Conservation (phyloP, 2,113 vertebrate species). For the Thalassoma bifasciatum region DNA sequence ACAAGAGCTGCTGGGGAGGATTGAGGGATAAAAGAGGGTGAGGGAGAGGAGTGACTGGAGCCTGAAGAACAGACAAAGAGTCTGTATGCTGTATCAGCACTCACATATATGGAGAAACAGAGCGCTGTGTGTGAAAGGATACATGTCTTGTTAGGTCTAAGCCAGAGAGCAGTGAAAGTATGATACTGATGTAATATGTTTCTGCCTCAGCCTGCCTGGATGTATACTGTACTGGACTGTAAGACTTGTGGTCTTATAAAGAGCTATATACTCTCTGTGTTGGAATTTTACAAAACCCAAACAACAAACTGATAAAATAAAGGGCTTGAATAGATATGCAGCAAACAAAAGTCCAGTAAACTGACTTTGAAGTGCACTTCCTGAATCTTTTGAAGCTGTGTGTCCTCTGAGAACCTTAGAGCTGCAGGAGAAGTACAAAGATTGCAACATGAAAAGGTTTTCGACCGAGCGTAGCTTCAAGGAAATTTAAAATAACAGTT, state of each 20-base stretch:
- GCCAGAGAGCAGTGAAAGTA: background rate
- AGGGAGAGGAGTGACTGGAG: slow-evolving; percentile 62
- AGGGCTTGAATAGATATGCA: too few species aligned
- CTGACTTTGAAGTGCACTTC: too few species aligned
- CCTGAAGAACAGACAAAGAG: slow-evolving; percentile 43
- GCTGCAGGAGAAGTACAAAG: too few species aligned
- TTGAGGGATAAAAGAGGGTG: slow-evolving; percentile 69
- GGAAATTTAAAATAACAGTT: too few species aligned
- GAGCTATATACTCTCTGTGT: background rate
- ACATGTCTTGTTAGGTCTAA: slow-evolving; percentile 3
- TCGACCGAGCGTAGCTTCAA: too few species aligned
- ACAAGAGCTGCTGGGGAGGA: slow-evolving; percentile 73
- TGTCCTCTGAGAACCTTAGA: too few species aligned
- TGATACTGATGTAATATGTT: background rate
- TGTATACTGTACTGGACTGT: background rate
- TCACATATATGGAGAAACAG: slow-evolving; percentile 19
- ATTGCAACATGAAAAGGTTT: too few species aligned
- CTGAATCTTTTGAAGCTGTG: too few species aligned
- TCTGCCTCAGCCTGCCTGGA: background rate
- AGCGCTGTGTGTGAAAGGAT: slow-evolving; percentile 6
- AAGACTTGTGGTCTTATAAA: background rate
- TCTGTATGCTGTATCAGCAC: slow-evolving; percentile 59
- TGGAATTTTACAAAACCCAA: background rate
- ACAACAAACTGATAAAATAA: too few species aligned
- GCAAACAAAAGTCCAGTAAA: too few species aligned